phyloP scores from a whole-genome alignment of 1,140 invertebrate species.

The Sminthurinus signatus region DNA sequence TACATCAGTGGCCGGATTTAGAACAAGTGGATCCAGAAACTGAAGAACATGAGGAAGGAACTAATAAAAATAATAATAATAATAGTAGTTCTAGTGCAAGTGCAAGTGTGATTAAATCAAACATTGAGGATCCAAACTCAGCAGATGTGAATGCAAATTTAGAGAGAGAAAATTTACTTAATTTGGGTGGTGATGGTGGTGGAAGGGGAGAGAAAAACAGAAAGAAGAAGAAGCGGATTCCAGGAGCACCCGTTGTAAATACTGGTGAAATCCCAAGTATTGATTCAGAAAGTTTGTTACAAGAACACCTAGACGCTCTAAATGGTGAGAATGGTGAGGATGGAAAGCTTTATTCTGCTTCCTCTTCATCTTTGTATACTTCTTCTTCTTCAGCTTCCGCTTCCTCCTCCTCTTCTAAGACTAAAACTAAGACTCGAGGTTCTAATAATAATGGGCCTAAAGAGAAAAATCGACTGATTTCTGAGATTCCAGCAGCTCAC shows the following conservation, averaged over 20 bases:
- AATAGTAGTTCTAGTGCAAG: not conserved
- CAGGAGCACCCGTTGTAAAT: no score
- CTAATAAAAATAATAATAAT: not conserved
- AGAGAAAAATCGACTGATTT: slow-evolving; percentile 10
- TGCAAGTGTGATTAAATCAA: not conserved
- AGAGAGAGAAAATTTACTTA: not conserved
- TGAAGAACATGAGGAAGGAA: not conserved
- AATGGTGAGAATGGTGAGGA: no score
- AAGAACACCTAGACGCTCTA: no score
- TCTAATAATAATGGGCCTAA: not conserved
- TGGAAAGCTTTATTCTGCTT: not conserved
- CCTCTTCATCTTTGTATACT: not conserved
- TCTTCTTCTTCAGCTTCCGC: no score
- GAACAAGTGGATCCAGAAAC: not conserved
- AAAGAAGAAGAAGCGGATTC: not conserved
- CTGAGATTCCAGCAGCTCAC: not conserved
- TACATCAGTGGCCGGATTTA: no score
- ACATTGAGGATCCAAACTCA: not conserved
- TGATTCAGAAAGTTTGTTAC: no score
- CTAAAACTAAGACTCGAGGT: not conserved
- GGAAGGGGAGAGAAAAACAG: not conserved
- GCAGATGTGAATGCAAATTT: slow-evolving; percentile 6
- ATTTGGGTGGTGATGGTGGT: not conserved
- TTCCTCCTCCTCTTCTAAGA: no score
- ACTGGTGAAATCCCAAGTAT: no score